Evolutionary conservation across 1,140 invertebrate species (phyloP).

Genomic region (Temnothorax nylanderi): DNA sequence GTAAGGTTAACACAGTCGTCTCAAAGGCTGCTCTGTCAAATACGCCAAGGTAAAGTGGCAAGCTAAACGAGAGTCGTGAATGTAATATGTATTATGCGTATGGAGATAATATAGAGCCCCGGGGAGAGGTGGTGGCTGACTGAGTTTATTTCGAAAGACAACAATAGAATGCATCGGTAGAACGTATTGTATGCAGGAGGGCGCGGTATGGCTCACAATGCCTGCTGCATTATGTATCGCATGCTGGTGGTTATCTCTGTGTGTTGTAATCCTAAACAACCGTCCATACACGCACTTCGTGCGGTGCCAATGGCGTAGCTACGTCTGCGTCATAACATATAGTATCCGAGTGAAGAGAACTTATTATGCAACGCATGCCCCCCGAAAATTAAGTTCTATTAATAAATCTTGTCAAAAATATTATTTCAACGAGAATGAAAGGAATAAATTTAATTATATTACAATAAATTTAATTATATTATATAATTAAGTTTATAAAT

Average conservation of each 20-base stretch:
- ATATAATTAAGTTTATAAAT: constrained; percentile 8
- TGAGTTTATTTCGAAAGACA: constrained; percentile 80
- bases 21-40: constrained; percentile 65
- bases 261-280: constrained; percentile 79
- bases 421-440: not conserved
- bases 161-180: constrained; percentile 82
- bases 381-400: not conserved
- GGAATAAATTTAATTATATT: constrained; percentile 13
- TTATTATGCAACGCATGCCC: constrained; percentile 14
- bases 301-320: constrained; percentile 61
- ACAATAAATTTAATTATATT: not conserved
- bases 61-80: constrained; percentile 70
- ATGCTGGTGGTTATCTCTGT: constrained; percentile 73
- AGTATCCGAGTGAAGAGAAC: constrained; percentile 15
- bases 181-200: constrained; percentile 81
- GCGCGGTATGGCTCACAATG: constrained; percentile 80
- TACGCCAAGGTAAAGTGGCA: constrained; percentile 64
- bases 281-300: constrained; percentile 70
- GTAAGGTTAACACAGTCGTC: constrained; percentile 69
- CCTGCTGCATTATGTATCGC: constrained; percentile 84
- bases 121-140: constrained; percentile 74
- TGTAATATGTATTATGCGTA: constrained; percentile 78
- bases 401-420: not conserved
- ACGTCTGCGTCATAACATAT: constrained; percentile 10
- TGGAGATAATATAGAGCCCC: constrained; percentile 75